Percentiles rank a stretch among this genome's conserved stretches.
These are phyloP conservation scores for Onychostruthus taczanowskii DNA, from an alignment of 2,113 vertebrate genomes.

Conservation along the genomic window DNA sequence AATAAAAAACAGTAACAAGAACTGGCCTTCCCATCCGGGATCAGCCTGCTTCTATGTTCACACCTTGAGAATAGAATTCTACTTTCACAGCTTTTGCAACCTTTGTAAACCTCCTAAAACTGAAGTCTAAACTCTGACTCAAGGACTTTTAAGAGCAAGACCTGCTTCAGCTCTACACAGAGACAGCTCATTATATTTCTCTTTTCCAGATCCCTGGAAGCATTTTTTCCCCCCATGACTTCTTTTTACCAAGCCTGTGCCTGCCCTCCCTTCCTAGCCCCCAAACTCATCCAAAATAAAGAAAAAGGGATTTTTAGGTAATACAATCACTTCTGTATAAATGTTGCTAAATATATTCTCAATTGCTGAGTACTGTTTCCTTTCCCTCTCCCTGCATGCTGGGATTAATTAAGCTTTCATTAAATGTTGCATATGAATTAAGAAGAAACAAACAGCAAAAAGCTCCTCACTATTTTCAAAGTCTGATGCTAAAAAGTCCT, in stretches of 20 bases:
- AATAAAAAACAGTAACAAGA: not conserved
- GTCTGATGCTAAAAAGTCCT: not conserved
- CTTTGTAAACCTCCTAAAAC: not conserved
- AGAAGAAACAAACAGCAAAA: constrained; percentile 1
- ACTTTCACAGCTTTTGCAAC: not conserved
- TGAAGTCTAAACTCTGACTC: not conserved
- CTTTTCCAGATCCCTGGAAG: not conserved
- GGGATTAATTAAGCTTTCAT: constrained; percentile 31
- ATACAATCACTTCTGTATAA: not conserved
- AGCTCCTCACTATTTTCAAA: not conserved
- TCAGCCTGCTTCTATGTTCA: not conserved
- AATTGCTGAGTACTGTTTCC: not conserved
- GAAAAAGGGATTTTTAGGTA: not conserved
- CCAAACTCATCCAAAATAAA: not conserved
- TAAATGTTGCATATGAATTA: constrained; percentile 1
- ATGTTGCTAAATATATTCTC: not conserved
- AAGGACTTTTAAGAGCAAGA: not conserved
- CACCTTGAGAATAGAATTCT: not conserved
- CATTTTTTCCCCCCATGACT: not conserved
- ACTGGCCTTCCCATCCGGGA: not conserved
- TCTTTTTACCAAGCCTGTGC: not conserved
- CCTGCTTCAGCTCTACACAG: not conserved
- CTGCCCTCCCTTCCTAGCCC: not conserved
- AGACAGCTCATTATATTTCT: not conserved
- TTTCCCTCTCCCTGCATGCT: not conserved